These are phyloP conservation scores for Ochropleura leucogaster DNA, from an alignment of 2,888 invertebrate genomes.

Conservation along the genomic window DNA sequence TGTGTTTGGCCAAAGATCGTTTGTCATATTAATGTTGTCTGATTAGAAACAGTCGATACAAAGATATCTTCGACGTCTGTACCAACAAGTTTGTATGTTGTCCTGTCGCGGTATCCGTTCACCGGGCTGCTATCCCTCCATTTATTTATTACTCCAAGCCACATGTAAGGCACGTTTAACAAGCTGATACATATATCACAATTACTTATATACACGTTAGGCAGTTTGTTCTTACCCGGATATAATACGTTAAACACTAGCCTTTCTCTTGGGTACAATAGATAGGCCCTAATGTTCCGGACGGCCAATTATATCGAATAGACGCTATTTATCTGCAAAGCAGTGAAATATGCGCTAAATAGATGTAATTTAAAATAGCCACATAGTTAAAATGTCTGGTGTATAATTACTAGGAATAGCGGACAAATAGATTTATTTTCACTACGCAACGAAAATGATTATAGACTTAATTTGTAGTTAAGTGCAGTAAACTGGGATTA, in stretches of 20 bases:
- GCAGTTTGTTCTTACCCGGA: constrained; percentile 55
- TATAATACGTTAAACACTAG: constrained; percentile 49
- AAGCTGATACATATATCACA: constrained; percentile 37
- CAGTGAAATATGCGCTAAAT: constrained; percentile 52
- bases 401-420: constrained; percentile 39
- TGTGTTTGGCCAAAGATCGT: neutral
- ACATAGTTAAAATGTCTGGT: constrained; percentile 37
- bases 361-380: constrained; percentile 39
- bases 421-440: constrained; percentile 43
- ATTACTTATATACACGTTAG: constrained; percentile 41
- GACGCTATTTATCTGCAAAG: constrained; percentile 46
- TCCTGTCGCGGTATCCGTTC: no score
- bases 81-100: neutral
- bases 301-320: constrained; percentile 52
- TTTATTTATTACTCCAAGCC: constrained; percentile 30
- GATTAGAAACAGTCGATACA: neutral
- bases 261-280: constrained; percentile 60
- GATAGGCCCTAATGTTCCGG: constrained; percentile 45
- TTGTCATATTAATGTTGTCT: neutral
- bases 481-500: neutral
- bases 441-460: constrained; percentile 17
- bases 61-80: neutral
- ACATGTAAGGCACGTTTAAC: constrained; percentile 36
- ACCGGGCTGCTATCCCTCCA: constrained; percentile 18
- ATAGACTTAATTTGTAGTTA: constrained; percentile 30